A percentile compares a stretch with the other conserved stretches of the same genome.
These are phyloP conservation scores for Holcopasites calliopsidis DNA, from an alignment of 1,140 invertebrate genomes.

Conservation along the genomic window DNA sequence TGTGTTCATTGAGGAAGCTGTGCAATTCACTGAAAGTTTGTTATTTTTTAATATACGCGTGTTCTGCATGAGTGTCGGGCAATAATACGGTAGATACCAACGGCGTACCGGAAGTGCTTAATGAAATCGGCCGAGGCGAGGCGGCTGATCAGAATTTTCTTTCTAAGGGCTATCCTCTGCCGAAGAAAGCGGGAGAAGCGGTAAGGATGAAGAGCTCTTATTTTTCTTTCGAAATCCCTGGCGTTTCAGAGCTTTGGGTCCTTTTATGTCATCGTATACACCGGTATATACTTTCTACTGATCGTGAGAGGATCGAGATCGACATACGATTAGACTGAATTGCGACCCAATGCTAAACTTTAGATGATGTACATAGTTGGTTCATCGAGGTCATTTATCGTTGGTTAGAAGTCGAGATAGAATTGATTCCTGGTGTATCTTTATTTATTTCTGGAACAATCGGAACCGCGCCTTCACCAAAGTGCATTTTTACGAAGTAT, in stretches of 20 bases:
- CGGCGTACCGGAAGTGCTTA: slow-evolving; percentile 25
- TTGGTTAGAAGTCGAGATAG: no score
- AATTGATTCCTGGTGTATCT: no score
- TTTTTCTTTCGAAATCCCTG: no score
- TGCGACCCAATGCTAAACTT: background rate
- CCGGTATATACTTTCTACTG: slow-evolving; percentile 39
- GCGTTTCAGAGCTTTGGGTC: no score
- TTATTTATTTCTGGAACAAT: no score
- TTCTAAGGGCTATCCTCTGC: slow-evolving; percentile 62
- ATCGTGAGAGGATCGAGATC: slow-evolving; percentile 32
- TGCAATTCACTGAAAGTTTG: no score
- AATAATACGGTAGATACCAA: background rate
- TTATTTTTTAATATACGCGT: background rate
- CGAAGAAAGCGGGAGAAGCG: slow-evolving; percentile 64
- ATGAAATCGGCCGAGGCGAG: slow-evolving; percentile 70
- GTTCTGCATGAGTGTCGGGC: background rate
- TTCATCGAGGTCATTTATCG: no score
- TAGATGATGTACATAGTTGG: background rate
- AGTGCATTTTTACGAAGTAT: no score
- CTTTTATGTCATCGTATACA: no score
- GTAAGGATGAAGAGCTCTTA: slow-evolving; percentile 44
- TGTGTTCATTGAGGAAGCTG: no score
- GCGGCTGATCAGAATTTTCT: slow-evolving; percentile 66
- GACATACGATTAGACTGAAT: background rate
- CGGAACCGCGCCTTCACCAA: no score